Percentiles rank a stretch among this genome's conserved stretches.
Conservation (phyloP, 2,113 vertebrate genomes). For the Silurus glanis region DNA sequence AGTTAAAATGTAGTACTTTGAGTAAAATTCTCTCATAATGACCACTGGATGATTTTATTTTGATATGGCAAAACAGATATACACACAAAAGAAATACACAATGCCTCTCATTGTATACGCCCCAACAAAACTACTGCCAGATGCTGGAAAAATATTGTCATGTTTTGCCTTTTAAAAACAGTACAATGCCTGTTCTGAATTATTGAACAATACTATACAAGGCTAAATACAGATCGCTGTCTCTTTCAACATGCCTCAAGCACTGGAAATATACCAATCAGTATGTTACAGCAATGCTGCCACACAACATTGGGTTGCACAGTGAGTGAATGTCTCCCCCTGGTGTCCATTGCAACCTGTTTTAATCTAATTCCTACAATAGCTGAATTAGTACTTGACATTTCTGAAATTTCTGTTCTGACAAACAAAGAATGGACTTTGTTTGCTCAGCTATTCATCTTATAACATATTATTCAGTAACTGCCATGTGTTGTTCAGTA, state of each 20-base stretch:
- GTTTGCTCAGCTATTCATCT: background rate
- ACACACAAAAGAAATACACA: background rate
- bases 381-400: background rate
- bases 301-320: background rate
- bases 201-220: conserved; percentile 29
- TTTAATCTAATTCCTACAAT: background rate
- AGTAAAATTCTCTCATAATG: too few relatives aligned
- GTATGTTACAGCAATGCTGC: background rate
- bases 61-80: conserved; percentile 1
- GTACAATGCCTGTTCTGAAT: conserved; percentile 23
- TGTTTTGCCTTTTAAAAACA: conserved; percentile 13
- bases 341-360: conserved; percentile 26
- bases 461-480: background rate
- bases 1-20: too few relatives aligned
- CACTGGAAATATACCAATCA: background rate
- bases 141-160: background rate
- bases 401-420: background rate
- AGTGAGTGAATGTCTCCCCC: conserved; percentile 41
- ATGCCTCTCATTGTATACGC: conserved; percentile 18
- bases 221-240: conserved; percentile 27
- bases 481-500: background rate
- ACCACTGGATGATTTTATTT: background rate
- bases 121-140: conserved; percentile 28
- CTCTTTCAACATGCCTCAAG: conserved; percentile 26
- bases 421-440: background rate